Evolutionary conservation across 1,140 invertebrate species (phyloP).

Genomic region (Heliconius nattereri): DNA sequence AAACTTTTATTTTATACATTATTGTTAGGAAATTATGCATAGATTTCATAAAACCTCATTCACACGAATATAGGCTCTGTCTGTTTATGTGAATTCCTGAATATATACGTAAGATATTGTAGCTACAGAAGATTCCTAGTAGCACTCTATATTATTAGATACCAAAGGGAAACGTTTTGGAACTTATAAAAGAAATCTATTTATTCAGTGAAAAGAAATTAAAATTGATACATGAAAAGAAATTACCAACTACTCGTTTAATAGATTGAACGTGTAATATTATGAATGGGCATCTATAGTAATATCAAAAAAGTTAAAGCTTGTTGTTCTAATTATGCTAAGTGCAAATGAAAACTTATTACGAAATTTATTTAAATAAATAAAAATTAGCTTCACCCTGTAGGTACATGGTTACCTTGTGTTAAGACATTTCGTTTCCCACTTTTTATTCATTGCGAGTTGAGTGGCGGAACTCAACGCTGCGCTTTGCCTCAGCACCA

Average conservation of each 20-base stretch:
- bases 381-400: too few relatives aligned
- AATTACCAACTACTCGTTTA: conserved; percentile 14
- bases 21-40: not conserved
- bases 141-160: conserved; percentile 34
- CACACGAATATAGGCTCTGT: not conserved
- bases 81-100: not conserved
- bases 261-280: not conserved
- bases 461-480: too few relatives aligned
- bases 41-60: not conserved
- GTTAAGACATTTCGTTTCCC: too few relatives aligned
- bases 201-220: conserved; percentile 21
- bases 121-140: not conserved
- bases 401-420: too few relatives aligned
- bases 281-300: not conserved
- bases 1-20: not conserved
- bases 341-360: not conserved
- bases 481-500: too few relatives aligned
- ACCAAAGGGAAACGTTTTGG: conserved; percentile 15
- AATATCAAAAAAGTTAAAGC: not conserved
- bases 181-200: conserved; percentile 16
- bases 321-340: not conserved
- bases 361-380: not conserved
- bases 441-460: too few relatives aligned
- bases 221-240: not conserved
- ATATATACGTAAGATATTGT: not conserved